Percentiles rank a stretch among this genome's conserved stretches.
phyloP scores from a whole-genome alignment of 1,140 invertebrate species.

The Nephila pilipes region DNA sequence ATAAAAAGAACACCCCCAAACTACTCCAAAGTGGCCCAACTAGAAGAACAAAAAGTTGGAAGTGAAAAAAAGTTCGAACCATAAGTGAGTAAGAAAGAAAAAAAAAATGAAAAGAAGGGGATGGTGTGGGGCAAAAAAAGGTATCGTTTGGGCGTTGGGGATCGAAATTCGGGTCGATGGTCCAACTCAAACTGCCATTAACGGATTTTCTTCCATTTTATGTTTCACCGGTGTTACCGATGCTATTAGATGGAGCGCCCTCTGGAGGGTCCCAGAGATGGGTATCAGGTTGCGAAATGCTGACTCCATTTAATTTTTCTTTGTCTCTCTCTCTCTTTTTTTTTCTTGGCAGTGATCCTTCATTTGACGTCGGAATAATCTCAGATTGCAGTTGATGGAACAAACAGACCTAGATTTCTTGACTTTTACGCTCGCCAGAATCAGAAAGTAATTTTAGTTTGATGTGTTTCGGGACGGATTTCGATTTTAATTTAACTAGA shows the following conservation, averaged over 20 bases:
- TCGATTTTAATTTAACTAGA: neutral
- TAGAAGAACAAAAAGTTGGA: conserved; percentile 65
- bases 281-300: conserved; percentile 42
- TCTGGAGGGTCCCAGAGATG: conserved; percentile 9
- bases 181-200: conserved; percentile 70
- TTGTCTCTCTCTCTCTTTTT: neutral
- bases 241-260: conserved; percentile 57
- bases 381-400: neutral
- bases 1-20: conserved; percentile 29
- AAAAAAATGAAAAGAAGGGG: neutral
- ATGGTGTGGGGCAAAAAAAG: neutral
- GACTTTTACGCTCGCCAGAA: too few species aligned
- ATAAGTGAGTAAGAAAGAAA: conserved; percentile 47
- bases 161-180: conserved; percentile 69
- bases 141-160: conserved; percentile 52
- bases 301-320: conserved; percentile 37
- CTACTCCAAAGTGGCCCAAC: conserved; percentile 65
- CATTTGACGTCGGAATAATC: neutral
- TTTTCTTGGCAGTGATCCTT: neutral
- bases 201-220: conserved; percentile 67
- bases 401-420: neutral
- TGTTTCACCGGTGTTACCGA: conserved; percentile 56
- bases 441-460: too few species aligned
- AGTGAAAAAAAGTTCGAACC: conserved; percentile 25
- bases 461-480: too few species aligned